phyloP scores from a whole-genome alignment of 2,797 vertebrate genomes.

The Sebastes flavidus region DNA sequence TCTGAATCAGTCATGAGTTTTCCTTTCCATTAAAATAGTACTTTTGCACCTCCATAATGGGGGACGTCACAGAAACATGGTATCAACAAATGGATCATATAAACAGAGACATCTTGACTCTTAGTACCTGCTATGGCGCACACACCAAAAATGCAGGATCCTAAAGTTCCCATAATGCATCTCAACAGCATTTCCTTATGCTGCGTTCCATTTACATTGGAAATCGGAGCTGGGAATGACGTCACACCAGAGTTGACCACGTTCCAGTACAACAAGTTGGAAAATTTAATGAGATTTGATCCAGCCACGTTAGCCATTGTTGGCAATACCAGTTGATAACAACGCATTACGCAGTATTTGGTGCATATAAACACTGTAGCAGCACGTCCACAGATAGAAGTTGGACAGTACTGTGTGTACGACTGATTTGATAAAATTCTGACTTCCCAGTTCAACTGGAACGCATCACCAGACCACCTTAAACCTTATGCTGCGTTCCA shows the following conservation, averaged over 20 bases:
- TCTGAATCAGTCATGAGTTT: neutral
- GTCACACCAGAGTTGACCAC: accelerated
- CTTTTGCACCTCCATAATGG: neutral
- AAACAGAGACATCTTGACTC: neutral
- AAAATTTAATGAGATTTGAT: accelerated
- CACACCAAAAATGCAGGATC: neutral
- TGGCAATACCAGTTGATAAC: too few species aligned
- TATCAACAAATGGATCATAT: neutral
- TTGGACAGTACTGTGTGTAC: too few species aligned
- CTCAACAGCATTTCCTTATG: neutral
- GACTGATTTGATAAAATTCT: too few species aligned
- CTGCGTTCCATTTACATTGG: neutral
- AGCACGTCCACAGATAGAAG: too few species aligned
- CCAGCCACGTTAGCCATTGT: too few species aligned
- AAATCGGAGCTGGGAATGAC: too few species aligned
- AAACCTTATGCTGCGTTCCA: too few species aligned
- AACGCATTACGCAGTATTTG: too few species aligned
- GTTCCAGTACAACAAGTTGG: too few species aligned
- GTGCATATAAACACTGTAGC: too few species aligned
- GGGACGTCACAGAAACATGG: neutral
- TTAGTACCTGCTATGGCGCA: accelerated
- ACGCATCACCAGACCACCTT: too few species aligned
- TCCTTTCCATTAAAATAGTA: neutral
- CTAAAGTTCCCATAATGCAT: neutral
- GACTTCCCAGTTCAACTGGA: too few species aligned